Evolutionary conservation across 2,797 vertebrate genomes (phyloP).

Genomic region (Jordanella pulchra): DNA sequence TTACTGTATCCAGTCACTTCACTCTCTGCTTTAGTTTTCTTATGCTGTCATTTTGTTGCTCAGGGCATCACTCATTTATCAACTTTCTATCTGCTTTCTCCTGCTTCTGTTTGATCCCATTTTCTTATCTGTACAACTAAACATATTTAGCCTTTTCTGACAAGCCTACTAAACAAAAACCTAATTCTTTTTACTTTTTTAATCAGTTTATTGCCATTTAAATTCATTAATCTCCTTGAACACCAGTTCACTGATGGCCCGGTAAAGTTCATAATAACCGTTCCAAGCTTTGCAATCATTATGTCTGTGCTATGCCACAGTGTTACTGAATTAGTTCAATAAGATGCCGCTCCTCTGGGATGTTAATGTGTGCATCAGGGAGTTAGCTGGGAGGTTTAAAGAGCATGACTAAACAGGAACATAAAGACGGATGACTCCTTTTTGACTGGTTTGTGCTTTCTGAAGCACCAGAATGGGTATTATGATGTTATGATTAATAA

Average conservation of each 20-base stretch:
- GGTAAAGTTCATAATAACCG: constrained; percentile 43
- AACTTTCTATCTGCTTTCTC: neutral
- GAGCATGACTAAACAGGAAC: constrained; percentile 84
- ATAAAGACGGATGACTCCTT: constrained; percentile 76
- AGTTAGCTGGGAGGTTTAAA: constrained; percentile 75
- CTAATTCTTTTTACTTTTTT: constrained; percentile 2
- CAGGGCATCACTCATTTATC: neutral
- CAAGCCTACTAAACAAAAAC: neutral
- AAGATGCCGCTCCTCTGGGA: constrained; percentile 33
- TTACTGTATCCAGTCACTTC: no score
- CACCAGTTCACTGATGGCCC: constrained; percentile 40
- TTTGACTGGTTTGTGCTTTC: constrained; percentile 12
- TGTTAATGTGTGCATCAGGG: constrained; percentile 10
- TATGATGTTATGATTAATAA: constrained; percentile 1
- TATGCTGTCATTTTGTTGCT: no score
- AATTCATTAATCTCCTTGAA: constrained; percentile 53
- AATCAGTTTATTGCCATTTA: constrained; percentile 17
- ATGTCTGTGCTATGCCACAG: constrained; percentile 21
- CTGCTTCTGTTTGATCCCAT: neutral
- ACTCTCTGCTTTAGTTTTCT: no score
- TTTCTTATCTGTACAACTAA: neutral
- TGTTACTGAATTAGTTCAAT: constrained; percentile 37
- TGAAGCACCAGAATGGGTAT: constrained; percentile 10
- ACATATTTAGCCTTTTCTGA: neutral
- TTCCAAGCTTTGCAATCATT: constrained; percentile 43